phyloP scores from a whole-genome alignment of 2,113 vertebrate species.

The Amblyopsis rosae region DNA sequence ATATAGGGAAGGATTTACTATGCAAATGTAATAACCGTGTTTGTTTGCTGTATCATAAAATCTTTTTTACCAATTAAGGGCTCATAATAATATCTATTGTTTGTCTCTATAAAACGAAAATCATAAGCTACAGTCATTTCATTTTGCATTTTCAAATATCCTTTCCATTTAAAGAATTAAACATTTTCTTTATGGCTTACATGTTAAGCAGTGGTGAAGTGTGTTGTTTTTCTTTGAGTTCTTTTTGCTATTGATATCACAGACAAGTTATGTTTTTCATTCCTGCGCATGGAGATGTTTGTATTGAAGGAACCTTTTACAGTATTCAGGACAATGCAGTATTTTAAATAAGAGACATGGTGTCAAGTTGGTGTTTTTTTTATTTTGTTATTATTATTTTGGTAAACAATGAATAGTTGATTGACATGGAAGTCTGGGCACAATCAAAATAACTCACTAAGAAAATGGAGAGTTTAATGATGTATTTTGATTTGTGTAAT shows the following conservation, averaged over 20 bases:
- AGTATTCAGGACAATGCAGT: constrained; percentile 56
- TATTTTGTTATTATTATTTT: constrained; percentile 21
- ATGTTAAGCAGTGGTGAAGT: constrained; percentile 29
- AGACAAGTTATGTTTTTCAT: constrained; percentile 65
- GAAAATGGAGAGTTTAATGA: neutral
- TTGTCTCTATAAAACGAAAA: constrained; percentile 23
- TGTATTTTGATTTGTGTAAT: constrained; percentile 29
- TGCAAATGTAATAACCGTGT: constrained; percentile 37
- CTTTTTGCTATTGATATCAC: constrained; percentile 15
- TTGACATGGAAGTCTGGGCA: too few relatives aligned
- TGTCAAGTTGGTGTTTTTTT: too few relatives aligned
- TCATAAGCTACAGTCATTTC: constrained; percentile 15
- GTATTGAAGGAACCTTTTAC: constrained; percentile 59
- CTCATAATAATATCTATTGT: constrained; percentile 32
- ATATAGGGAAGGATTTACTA: constrained; percentile 60
- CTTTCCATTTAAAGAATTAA: constrained; percentile 41
- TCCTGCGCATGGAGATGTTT: constrained; percentile 65
- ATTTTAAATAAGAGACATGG: constrained; percentile 15
- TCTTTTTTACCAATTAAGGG: constrained; percentile 33
- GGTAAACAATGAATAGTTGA: constrained; percentile 19
- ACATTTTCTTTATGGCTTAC: constrained; percentile 32
- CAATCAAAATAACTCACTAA: constrained; percentile 16
- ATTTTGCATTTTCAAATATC: constrained; percentile 34
- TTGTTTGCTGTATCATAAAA: too few relatives aligned
- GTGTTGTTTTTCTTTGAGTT: constrained; percentile 32